Percentiles rank a stretch among this genome's conserved stretches.
Conservation (phyloP, 2,888 invertebrate genomes). For the Rhorus exstirpatorius region DNA sequence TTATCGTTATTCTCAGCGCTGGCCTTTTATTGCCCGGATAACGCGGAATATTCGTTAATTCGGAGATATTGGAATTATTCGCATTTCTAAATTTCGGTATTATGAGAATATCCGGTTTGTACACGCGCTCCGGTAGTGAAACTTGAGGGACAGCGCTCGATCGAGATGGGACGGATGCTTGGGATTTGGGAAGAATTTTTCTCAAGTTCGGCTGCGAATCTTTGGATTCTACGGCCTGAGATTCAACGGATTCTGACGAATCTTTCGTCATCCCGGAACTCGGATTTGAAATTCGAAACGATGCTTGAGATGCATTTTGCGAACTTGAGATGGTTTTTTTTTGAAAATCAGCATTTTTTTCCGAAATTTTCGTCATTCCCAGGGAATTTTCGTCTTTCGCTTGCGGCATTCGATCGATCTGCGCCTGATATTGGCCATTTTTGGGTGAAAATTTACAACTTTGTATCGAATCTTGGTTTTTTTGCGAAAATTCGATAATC, state of each 20-base stretch:
- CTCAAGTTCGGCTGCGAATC: conserved; percentile 37
- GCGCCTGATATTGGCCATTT: too few relatives aligned
- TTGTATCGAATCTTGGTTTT: too few relatives aligned
- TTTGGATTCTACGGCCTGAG: neutral
- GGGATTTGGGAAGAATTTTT: conserved; percentile 61
- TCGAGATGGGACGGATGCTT: neutral
- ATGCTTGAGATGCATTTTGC: neutral
- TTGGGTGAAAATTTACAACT: too few relatives aligned
- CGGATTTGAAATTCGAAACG: neutral
- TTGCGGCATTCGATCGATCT: too few relatives aligned
- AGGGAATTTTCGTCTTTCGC: too few relatives aligned
- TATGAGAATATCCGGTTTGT: conserved; percentile 55
- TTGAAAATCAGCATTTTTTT: neutral
- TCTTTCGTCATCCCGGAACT: neutral
- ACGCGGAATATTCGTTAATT: neutral
- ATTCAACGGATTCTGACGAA: neutral
- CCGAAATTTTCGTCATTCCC: too few relatives aligned
- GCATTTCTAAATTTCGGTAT: conserved; percentile 5
- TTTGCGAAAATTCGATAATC: too few relatives aligned
- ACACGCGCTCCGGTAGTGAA: neutral
- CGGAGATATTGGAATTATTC: conserved; percentile 5
- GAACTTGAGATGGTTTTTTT: too few relatives aligned
- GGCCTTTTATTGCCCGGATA: conserved; percentile 64
- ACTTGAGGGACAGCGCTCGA: neutral
- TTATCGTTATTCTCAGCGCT: conserved; percentile 74